Conservation (phyloP, 2,113 vertebrate species). For the human (Homo sapiens) region GRCh38 chr3:125215501-125216000, state of each 20-base stretch:
- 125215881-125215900: too few relatives aligned
- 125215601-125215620: not conserved
- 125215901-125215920: too few relatives aligned
- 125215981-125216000: too few relatives aligned
- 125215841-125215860: too few relatives aligned
- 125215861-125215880: too few relatives aligned
- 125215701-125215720: not conserved
- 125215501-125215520: too few relatives aligned
- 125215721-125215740: not conserved
- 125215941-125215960: too few relatives aligned
- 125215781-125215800: not conserved
- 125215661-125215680: not conserved
- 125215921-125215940: too few relatives aligned
- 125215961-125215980: too few relatives aligned
- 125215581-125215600: not conserved
- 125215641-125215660: constrained; percentile 18
- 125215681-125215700: not conserved
- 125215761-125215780: not conserved
- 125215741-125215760: constrained; percentile 9
- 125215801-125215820: not conserved
- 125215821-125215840: too few relatives aligned
- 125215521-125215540: too few relatives aligned
- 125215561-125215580: not conserved
- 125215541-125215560: not conserved
- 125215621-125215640: not conserved